phyloP scores from a whole-genome alignment of 2,888 invertebrate genomes.

The Apamea anceps region DNA sequence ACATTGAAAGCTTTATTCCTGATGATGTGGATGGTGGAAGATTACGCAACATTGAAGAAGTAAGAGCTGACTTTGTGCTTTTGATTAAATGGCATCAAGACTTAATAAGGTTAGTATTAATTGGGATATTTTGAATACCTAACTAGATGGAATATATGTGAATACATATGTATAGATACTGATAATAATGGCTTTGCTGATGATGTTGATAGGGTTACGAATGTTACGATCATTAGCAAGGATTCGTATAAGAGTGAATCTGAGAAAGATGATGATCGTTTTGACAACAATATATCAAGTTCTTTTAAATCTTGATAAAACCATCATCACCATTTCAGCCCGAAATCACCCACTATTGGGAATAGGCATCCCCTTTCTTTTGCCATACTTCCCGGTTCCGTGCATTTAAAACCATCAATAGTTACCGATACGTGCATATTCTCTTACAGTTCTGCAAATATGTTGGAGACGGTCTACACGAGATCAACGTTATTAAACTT shows the following conservation, averaged over 20 bases:
- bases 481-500: conserved; percentile 78
- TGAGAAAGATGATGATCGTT: neutral
- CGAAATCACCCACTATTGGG: too few relatives aligned
- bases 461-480: conserved; percentile 74
- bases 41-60: conserved; percentile 52
- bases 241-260: neutral
- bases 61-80: conserved; percentile 67
- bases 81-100: conserved; percentile 78
- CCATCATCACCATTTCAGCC: too few relatives aligned
- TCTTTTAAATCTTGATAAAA: too few relatives aligned
- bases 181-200: neutral
- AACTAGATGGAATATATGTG: too few relatives aligned
- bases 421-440: neutral
- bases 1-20: conserved; percentile 70
- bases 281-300: neutral
- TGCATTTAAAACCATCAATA: neutral
- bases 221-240: neutral
- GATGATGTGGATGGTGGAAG: conserved; percentile 13
- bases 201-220: neutral
- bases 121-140: neutral
- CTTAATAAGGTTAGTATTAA: conserved; percentile 71
- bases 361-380: too few relatives aligned
- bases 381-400: too few relatives aligned
- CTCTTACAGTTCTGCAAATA: conserved; percentile 69
- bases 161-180: neutral